Evolutionary conservation across 2,888 invertebrate species (phyloP), one percentile per base, ranked within the genome.

Genomic region (Watsonalla cultraria): DNA sequence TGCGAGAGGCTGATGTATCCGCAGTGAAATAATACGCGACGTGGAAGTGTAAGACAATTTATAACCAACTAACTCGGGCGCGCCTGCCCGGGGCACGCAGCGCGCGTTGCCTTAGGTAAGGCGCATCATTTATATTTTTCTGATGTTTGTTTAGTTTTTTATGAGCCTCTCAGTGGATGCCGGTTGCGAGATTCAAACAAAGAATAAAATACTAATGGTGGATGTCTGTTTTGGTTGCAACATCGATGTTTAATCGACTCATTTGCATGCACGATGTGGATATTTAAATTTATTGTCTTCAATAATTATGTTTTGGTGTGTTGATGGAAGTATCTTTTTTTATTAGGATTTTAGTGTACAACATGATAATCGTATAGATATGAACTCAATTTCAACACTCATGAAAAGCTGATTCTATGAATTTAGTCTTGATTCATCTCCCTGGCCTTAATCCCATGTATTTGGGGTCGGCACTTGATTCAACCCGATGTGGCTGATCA

Each of bases 121-220:
- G 76, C 79, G 83, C 83, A 86, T 90, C 87, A 87, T 90, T 90
- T 87, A 89, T 90, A 89, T 89, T 88, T 84, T 86, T 84, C 78
- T 82, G 74, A 82, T 84, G 85, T 88, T 86, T 88, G 84, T 85
- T 84, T 86, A 82, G 76, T 83, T 80, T 85, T 86, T 85, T 84
- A 82, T 77, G 72, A 74, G 72, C 67, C 77, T 76, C 79, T 79
- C 76, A 80, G 78, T 78, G 75, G 77, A 82, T 76, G 80, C 78
- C 83, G 82, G 77, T 76, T 74, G 78, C 66, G 76, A 78, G 81
- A 78, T 81, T 72, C 74, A 86, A 88, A 88, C 88, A 89, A 89
- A 88, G 85, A 85, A 85, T 83, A 82, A 82, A 86, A 87, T 80
- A 86, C 79, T 85, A 85, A 86, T 86, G 85, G 82, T 76, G 64